Base-by-base conservation (phyloP, 1,140 invertebrate genomes). In the Oncopeltus fasciatus region DNA sequence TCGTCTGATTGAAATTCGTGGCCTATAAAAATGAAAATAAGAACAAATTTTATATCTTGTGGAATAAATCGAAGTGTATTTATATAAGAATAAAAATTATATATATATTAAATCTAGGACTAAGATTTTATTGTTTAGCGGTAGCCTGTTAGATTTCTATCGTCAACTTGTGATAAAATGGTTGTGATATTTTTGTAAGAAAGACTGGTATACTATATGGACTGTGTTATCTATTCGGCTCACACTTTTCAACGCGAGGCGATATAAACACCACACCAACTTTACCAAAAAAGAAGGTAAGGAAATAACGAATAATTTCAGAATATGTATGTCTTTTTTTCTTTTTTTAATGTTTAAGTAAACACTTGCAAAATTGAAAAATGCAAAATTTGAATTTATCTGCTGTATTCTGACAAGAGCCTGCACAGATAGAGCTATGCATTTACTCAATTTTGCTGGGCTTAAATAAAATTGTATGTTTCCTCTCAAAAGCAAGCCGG, bases 101-200 rank as follows among this genome's bases (percentile, higher is more conserved):
- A 31, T 29, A 31, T 57, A 57, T 57, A 38, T 57, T 31, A 20
- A 18, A 57, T n/a, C 1, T 8, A 20, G 33, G 20, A 33, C 29
- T 57, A 57, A 33, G 33, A 57, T 18, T 31, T 31, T 31, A 57
- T 57, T 53, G 49, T 53, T 57, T 57, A 57, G 28, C 26, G 28
- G 56, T 57, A 57, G 56, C 28, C 31, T 57, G 28, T 31, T 61
- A 56, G 26, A 57, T 56, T 56, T 33, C 20, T 57, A 38, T 31
- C 56, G 31, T 28, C 47, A 65, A 65, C 51, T 65, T 65, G 64
- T 65, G 64, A 65, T 65, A 64, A 61, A 65, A 65, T 65, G 64
- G 64, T 65, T 65, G 64, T 65, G 64, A 65, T 65, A 65, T 62
- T 65, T 65, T 65, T 65, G 31, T 65, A 65, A 65, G 64, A 65